Percentiles rank a stretch among this genome's conserved stretches.
phyloP scores from a whole-genome alignment of 2,888 invertebrate species.

The Argyra leucocephala region DNA sequence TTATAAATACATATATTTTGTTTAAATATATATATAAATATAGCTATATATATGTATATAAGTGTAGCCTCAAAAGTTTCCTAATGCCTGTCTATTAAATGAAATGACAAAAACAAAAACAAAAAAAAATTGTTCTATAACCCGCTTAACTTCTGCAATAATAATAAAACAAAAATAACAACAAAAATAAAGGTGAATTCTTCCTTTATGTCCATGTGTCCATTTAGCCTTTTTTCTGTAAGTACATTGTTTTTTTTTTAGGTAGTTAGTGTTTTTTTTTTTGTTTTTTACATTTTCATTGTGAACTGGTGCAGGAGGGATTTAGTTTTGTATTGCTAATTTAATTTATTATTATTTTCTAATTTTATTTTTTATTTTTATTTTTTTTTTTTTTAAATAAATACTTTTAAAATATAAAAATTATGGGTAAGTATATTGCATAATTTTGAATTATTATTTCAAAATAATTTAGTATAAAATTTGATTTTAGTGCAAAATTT shows the following conservation, averaged over 20 bases:
- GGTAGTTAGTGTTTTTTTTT: neutral
- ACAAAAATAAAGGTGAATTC: neutral
- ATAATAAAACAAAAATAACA: neutral
- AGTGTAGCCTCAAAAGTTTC: conserved; percentile 6
- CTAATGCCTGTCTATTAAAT: neutral
- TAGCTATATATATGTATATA: neutral
- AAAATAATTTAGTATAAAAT: too few relatives aligned
- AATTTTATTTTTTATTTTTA: too few relatives aligned
- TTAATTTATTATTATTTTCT: neutral
- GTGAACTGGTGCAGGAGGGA: conserved; percentile 6
- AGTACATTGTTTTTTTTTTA: neutral
- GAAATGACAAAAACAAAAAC: neutral
- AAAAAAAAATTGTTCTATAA: neutral
- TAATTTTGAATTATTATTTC: too few relatives aligned
- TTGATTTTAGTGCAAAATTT: too few relatives aligned
- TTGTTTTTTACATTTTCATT: neutral
- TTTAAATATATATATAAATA: neutral
- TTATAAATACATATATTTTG: too few relatives aligned
- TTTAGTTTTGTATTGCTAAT: neutral
- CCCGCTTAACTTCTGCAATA: neutral
- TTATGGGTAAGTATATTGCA: too few relatives aligned
- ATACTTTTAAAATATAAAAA: too few relatives aligned
- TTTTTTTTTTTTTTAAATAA: too few relatives aligned
- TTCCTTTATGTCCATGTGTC: conserved; percentile 6
- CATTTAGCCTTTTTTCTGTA: neutral